phyloP scores from a whole-genome alignment of 2,113 vertebrate species.

The Acanthochromis polyacanthus region DNA sequence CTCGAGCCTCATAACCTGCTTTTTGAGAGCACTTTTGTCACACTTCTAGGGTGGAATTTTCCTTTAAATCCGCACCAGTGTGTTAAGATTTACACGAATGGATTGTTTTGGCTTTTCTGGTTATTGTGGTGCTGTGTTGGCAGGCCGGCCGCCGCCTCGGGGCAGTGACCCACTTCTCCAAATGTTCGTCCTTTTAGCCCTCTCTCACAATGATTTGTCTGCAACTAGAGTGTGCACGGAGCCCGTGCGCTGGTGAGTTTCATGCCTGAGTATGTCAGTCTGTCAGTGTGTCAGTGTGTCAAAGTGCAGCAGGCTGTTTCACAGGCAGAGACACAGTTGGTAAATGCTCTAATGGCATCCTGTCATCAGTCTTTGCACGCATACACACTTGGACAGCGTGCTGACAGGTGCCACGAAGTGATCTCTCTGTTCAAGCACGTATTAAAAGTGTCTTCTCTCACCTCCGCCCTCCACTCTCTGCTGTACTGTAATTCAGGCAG shows the following conservation, averaged over 20 bases:
- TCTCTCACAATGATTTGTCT: conserved; percentile 61
- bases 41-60: not conserved
- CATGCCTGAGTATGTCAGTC: conserved; percentile 37
- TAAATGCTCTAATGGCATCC: conserved; percentile 26
- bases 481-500: conserved; percentile 38
- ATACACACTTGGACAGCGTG: not conserved
- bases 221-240: conserved; percentile 10
- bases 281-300: conserved; percentile 72
- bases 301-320: conserved; percentile 40
- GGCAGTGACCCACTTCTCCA: conserved; percentile 70
- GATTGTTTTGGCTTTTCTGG: conserved; percentile 23
- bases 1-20: not conserved
- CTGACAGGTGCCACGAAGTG: conserved; percentile 37
- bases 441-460: conserved; percentile 4
- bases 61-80: not conserved
- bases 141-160: conserved; percentile 14
- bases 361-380: conserved; percentile 46
- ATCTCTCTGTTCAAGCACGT: not conserved
- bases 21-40: not conserved
- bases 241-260: conserved; percentile 8
- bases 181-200: conserved; percentile 30
- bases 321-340: conserved; percentile 32
- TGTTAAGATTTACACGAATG: not conserved
- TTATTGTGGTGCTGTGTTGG: conserved; percentile 26
- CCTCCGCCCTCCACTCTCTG: not conserved